Evolutionary conservation across 2,113 vertebrate species (phyloP).

Genomic region (Erythrocercus mccallii): DNA sequence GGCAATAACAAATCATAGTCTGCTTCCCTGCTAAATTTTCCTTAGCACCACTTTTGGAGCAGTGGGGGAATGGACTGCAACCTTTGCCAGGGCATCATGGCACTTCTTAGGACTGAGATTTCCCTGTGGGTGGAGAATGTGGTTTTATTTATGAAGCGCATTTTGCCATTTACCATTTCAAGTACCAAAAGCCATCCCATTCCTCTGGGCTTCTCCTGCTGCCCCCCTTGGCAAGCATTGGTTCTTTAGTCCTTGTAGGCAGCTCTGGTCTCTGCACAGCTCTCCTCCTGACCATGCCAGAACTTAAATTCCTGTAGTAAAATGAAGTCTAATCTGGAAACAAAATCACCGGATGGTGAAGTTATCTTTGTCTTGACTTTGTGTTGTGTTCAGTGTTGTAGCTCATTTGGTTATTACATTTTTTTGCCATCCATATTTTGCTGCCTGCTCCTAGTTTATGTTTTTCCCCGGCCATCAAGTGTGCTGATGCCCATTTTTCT

Average conservation of each 20-base stretch:
- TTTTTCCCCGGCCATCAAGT: not conserved
- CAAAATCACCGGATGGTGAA: accelerated
- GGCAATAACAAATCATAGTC: not conserved
- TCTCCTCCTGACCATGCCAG: not conserved
- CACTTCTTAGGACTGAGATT: not conserved
- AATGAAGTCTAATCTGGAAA: not conserved
- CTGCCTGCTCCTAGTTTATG: not conserved
- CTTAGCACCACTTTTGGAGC: not conserved
- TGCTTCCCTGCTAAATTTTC: not conserved
- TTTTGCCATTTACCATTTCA: not conserved
- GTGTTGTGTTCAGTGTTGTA: not conserved
- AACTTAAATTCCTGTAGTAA: not conserved
- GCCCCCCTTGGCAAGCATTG: too few relatives aligned
- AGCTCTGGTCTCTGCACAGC: not conserved
- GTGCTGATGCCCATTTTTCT: not conserved
- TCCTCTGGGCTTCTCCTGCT: not conserved
- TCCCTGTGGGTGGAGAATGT: not conserved
- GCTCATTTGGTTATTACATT: not conserved
- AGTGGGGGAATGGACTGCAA: not conserved
- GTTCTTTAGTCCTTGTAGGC: not conserved
- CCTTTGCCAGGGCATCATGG: not conserved
- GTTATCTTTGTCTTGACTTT: not conserved
- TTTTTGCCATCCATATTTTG: not conserved
- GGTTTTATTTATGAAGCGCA: not conserved
- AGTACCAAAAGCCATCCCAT: not conserved